Evolutionary conservation across 2,113 vertebrate species (phyloP).

Genomic region (Megaptera novaeangliae): DNA sequence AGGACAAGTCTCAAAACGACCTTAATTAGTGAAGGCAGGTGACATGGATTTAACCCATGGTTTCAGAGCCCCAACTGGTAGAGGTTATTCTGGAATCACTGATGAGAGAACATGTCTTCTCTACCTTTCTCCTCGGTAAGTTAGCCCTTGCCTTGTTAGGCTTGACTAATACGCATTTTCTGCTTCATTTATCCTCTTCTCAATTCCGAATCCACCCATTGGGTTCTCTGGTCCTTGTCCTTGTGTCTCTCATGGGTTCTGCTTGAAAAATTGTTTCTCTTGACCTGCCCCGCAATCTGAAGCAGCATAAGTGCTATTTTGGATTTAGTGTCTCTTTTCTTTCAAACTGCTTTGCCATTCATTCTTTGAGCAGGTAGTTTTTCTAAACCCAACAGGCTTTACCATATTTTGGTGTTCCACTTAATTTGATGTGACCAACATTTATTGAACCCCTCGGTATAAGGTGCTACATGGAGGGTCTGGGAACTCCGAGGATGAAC

Average conservation of each 20-base stretch:
- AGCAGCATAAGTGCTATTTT: neutral
- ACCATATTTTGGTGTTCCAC: neutral
- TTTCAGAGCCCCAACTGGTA: no score
- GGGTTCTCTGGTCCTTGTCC: neutral
- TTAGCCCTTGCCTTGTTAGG: neutral
- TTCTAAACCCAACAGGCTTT: neutral
- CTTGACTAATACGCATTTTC: neutral
- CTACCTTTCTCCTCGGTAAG: neutral
- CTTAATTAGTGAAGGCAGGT: neutral
- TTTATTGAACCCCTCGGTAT: neutral
- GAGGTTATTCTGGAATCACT: neutral
- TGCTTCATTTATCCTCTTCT: neutral
- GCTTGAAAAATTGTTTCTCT: neutral
- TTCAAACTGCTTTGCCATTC: neutral
- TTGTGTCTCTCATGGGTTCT: neutral
- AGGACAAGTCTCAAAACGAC: neutral
- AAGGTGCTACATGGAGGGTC: neutral
- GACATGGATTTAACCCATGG: neutral
- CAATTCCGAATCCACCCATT: neutral
- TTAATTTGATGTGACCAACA: neutral
- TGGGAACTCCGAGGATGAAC: neutral
- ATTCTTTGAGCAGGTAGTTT: neutral
- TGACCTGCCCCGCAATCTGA: neutral
- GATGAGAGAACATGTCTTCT: neutral
- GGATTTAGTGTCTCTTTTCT: neutral